Evolutionary conservation across 1,140 invertebrate genomes (phyloP), one percentile per base, ranked within the genome.

Genomic region (Ooceraea biroi): DNA sequence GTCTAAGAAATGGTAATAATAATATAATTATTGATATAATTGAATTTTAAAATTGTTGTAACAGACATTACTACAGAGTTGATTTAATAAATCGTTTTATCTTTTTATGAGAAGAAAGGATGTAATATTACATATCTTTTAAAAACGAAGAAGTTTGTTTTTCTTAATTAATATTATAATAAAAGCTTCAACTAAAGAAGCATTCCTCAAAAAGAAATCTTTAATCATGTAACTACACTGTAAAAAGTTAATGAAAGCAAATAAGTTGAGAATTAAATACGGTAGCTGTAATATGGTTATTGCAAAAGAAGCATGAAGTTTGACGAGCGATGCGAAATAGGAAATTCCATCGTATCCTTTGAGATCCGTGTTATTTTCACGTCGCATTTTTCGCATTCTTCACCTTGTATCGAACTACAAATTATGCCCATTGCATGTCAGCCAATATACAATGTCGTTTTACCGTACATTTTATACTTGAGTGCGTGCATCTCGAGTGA

Each of bases 341-440:
- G 17, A 44, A 77, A 78, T 68, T 69, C 50, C 12, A 57, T 36
- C 22, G 8, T 46, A 12, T 30, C 22, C 57, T 17, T 7, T 44
- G n/a, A 55, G 50, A 58, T 57, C 50, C 48, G 19, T 57, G 76
- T 30, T 57, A 80, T 58, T 80, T 69, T 80, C 41, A 11, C 11
- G 22, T 68, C 11, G 22, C 50, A 27, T 69, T 57, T 57, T 11
- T 57, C 41, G 17, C 76, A 46, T 80, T 80, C 50, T 12, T 22
- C 22, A 46, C 11, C 36, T n/a, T 30, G 2, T 57, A 57, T 80
- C 36, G 65, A 2, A 69, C 63, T 65, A 44, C 65, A 80, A 80
- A 80, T 30, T 71, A 71, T 71, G 36, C 65, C 36, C 65, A 71
- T 80, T 80, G n/a, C n/a, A n/a, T n/a, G 76, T 71, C 65, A 80